These are phyloP conservation scores for Drosophila macrothrix DNA, from an alignment of 2,888 invertebrate species.

Conservation along the genomic window DNA sequence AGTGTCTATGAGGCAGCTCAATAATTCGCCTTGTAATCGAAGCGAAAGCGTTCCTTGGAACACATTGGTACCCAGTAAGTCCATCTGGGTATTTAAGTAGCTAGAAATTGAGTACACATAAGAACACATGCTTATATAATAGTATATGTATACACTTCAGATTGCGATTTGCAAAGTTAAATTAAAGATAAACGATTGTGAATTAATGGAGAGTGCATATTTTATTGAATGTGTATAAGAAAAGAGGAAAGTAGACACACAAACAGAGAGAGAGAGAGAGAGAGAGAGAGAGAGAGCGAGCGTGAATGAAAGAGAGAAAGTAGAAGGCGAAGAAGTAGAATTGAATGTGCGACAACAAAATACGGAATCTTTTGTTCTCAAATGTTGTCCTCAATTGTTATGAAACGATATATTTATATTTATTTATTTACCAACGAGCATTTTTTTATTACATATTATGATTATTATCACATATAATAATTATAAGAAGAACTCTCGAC, in stretches of 20 bases:
- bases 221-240: slow-evolving; percentile 74
- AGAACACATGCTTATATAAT: slow-evolving; percentile 17
- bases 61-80: slow-evolving; percentile 10
- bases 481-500: slow-evolving; percentile 38
- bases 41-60: slow-evolving; percentile 22
- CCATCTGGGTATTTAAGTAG: slow-evolving; percentile 53
- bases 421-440: slow-evolving; percentile 72
- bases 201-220: slow-evolving; percentile 68
- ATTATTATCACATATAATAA: slow-evolving; percentile 39
- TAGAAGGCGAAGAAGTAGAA: slow-evolving; percentile 4
- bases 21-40: slow-evolving; percentile 4
- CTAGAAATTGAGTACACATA: slow-evolving; percentile 46
- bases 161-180: slow-evolving; percentile 35
- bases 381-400: slow-evolving; percentile 79
- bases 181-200: slow-evolving; percentile 54
- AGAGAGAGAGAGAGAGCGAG: slow-evolving; percentile 4
- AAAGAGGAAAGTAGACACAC: not conserved
- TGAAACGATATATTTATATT: slow-evolving; percentile 66
- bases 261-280: slow-evolving; percentile 1
- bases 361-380: slow-evolving; percentile 76
- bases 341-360: slow-evolving; percentile 67
- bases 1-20: not conserved
- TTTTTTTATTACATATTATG: slow-evolving; percentile 52
- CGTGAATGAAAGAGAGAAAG: not conserved
- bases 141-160: slow-evolving; percentile 23